Evolutionary conservation across 1,140 invertebrate species (phyloP).

Genomic region (Dolichoris vasculosae): DNA sequence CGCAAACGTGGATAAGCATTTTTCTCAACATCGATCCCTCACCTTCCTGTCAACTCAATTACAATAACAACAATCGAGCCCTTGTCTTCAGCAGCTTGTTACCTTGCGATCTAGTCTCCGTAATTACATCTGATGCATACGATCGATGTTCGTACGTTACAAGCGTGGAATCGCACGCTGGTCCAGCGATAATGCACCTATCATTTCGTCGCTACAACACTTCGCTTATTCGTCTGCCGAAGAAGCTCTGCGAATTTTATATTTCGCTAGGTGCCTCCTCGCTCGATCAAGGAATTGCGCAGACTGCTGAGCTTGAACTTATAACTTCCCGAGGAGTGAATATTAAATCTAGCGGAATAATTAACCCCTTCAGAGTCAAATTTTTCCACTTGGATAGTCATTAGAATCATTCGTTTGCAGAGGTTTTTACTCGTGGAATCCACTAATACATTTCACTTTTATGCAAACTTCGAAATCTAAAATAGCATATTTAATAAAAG

Average conservation of each 20-base stretch:
- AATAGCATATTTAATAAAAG: not conserved
- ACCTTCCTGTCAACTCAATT: not conserved
- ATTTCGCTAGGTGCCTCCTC: not conserved
- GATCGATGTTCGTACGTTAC: not conserved
- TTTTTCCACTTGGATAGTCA: not conserved
- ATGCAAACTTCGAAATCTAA: not conserved
- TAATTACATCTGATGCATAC: not conserved
- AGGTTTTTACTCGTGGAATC: not conserved
- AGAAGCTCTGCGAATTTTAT: not conserved
- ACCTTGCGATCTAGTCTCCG: not conserved
- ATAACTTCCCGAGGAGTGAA: not conserved
- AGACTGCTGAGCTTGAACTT: not conserved
- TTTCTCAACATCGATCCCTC: not conserved
- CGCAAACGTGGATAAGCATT: not conserved
- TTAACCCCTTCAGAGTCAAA: not conserved
- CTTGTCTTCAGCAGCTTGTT: not conserved
- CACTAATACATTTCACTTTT: too few species aligned
- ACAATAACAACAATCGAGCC: conserved; percentile 6
- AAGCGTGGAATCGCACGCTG: too few species aligned
- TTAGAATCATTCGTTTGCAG: not conserved
- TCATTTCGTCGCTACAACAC: too few species aligned
- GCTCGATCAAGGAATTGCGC: not conserved
- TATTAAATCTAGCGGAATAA: not conserved
- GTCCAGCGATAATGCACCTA: too few species aligned
- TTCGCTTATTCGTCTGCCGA: too few species aligned